Evolutionary conservation across 1,140 invertebrate genomes (phyloP).

Genomic region (Macrosteles quadrilineatus): DNA sequence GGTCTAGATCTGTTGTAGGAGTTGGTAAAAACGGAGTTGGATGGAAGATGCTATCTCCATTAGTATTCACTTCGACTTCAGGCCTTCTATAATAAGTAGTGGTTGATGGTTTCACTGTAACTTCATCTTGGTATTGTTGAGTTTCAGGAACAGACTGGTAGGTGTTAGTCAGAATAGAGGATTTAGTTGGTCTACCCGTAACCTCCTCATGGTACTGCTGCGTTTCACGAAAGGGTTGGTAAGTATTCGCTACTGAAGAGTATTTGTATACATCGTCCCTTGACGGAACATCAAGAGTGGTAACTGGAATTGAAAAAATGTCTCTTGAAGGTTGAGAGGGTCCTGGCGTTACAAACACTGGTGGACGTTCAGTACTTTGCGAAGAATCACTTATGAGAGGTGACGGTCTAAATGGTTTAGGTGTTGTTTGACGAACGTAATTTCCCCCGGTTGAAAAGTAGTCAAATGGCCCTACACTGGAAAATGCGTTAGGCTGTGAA

Average conservation of each 20-base stretch:
- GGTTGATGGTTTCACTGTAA: conserved; percentile 7
- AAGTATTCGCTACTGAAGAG: background rate
- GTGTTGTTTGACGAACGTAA: background rate
- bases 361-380: background rate
- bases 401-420: conserved; percentile 29
- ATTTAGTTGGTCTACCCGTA: background rate
- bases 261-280: background rate
- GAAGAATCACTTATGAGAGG: background rate
- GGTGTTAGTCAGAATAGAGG: background rate
- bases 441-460: conserved; percentile 9
- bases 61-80: conserved; percentile 21
- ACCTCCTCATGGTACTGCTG: conserved; percentile 6
- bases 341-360: conserved; percentile 9
- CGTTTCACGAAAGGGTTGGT: background rate
- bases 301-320: conserved; percentile 36
- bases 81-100: conserved; percentile 6
- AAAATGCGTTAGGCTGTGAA: background rate
- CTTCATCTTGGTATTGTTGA: conserved; percentile 6
- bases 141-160: background rate
- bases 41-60: conserved; percentile 20
- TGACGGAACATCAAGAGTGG: conserved; percentile 38
- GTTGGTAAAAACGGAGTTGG: conserved; percentile 36
- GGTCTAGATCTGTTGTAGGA: conserved; percentile 32
- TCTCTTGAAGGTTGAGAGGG: background rate
- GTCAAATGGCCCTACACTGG: background rate